Base-by-base conservation (phyloP, 2,888 invertebrate species). In the Leistus spinibarbis region DNA sequence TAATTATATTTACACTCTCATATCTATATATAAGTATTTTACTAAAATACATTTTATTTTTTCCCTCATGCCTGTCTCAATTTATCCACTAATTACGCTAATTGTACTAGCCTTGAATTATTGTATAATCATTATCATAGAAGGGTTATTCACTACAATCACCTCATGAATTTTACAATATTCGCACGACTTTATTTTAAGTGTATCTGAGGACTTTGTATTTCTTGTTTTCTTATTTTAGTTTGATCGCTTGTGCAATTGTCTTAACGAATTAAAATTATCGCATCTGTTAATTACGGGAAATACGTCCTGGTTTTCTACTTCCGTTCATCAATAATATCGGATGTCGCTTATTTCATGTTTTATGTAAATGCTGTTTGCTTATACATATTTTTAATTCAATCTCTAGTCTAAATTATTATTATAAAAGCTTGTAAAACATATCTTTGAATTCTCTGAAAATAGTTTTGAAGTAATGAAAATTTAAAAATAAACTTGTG, bases 271-370 rank as follows among this genome's bases (percentile, higher is more conserved):
- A 71, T 71, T 65, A 71, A 65, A 71, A 71, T 71, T 71, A 71
- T 64, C 65, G 65, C 64, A 63, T 64, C 9, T 57, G 71, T 71
- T 71, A 71, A 71, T 71, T 64, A 71, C 64, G 64, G 71, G 71
- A 71, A 71, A 65, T 71, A 27, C 64, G 19, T 24, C 56, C 65
- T 71, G 71, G 65, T 71, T 40, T 40, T 71, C 54, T 54, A 71
- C 71, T 71, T 71, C 71, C 71, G 65, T n/a, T 56, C 71, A 65
- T 70, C 70, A 62, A 70, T 70, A 70, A 20, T 54, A 68, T 62
- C 63, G 63, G 63, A 70, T 54, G 68, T 56, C 40, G 40, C 40
- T 7, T 7, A 10, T 40, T 2, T 40, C 40, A 40, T 40, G 40
- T 40, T 1, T 40, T 40, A 40, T 40, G 40, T 40, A 40, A 40